Evolutionary conservation across 2,888 invertebrate genomes (phyloP), one percentile per base, ranked within the genome.

Genomic region (Mallateleia sp.): DNA sequence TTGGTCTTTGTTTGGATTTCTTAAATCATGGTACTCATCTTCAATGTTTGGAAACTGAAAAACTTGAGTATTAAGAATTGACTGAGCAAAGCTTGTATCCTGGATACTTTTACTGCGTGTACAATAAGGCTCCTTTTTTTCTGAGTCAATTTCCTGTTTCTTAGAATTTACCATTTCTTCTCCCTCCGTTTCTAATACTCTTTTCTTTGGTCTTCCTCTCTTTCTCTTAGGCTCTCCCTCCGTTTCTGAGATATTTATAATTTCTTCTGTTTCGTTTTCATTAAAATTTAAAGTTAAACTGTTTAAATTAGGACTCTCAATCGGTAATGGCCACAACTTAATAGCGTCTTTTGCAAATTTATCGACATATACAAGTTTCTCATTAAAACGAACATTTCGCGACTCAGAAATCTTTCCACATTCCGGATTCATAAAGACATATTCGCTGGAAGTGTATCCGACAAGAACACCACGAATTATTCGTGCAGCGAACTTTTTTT

Each of bases 331-430:
- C n/a, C n/a, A n/a, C n/a, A n/a, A n/a, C n/a, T n/a, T n/a, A n/a
- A n/a, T n/a, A n/a, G n/a, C n/a, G n/a, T 45, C 22, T 32, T 85
- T 56, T 69, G 78, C 34, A 78, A 88, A 87, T 9, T 69, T 69
- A 14, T 38, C 7, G 2, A 7, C 38, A 11, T 11, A 11, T 9
- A 6, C 38, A 11, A 90, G 28, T 81, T 87, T 91, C 77, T 91
- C 88, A 56, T 83, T 67, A 56, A 90, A 90, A 42, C 88, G 71
- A 9, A 88, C 87, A 81, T 90, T 87, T 78, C n/a, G n/a, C n/a
- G n/a, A n/a, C n/a, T n/a, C n/a, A n/a, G n/a, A n/a, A n/a, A n/a
- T n/a, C n/a, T n/a, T 88, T 15, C 42, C 42, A 42, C 8, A 42
- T 8, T 47, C 47, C 2, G 47, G 47, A 47, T 47, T 47, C 6